A percentile compares a stretch with the other conserved stretches of the same genome.
phyloP scores from a whole-genome alignment of 2,113 vertebrate genomes.

The Gnathonemus longibarbis region DNA sequence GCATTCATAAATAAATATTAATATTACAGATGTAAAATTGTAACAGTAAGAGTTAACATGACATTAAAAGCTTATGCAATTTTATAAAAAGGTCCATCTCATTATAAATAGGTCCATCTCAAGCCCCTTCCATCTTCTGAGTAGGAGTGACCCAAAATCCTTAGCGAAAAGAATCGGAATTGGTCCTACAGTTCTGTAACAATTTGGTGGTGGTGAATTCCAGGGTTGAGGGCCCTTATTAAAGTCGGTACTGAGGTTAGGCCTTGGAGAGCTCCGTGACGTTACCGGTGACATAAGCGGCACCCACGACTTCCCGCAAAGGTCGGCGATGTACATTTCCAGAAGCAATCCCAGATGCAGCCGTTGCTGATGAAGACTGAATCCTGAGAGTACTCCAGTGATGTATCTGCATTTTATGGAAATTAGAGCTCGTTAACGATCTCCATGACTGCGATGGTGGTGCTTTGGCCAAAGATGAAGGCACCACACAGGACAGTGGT shows the following conservation, averaged over 20 bases:
- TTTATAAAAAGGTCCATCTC: background rate
- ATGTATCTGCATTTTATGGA: background rate
- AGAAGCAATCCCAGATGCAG: background rate
- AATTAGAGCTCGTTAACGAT: slow-evolving; percentile 53
- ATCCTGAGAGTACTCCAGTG: background rate
- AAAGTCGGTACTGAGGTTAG: background rate
- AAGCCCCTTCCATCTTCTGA: background rate
- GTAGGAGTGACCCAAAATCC: background rate
- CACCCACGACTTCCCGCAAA: background rate
- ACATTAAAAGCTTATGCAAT: background rate
- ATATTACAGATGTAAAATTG: background rate
- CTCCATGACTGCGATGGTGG: slow-evolving; percentile 67
- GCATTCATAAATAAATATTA: slow-evolving; percentile 4
- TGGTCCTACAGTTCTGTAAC: background rate
- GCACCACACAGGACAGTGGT: slow-evolving; percentile 66
- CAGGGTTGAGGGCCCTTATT: background rate
- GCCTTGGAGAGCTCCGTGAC: background rate
- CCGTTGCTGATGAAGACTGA: background rate
- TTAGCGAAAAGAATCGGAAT: background rate
- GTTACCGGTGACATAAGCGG: background rate
- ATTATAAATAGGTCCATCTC: background rate
- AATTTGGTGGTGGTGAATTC: background rate
- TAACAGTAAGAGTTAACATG: background rate
- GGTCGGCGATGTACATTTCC: background rate
- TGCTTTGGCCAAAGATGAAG: slow-evolving; percentile 85